Evolutionary conservation across 2,888 invertebrate genomes (phyloP).

Genomic region (Cryptosula pallasiana): DNA sequence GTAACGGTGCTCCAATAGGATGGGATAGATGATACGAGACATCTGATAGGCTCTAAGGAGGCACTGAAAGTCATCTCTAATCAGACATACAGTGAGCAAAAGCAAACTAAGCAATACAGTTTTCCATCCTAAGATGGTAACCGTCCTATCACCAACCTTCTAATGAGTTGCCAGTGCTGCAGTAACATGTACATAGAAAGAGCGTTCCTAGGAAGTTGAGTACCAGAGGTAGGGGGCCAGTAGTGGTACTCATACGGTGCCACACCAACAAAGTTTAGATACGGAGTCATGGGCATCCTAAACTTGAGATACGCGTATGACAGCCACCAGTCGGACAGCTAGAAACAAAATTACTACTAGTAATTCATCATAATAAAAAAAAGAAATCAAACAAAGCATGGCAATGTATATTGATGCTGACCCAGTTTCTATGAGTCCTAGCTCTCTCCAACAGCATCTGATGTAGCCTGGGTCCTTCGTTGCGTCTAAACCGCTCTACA

Average conservation of each 20-base stretch:
- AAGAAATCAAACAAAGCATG: no score
- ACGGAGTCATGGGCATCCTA: background rate
- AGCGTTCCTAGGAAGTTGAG: slow-evolving; percentile 46
- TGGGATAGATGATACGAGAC: no score
- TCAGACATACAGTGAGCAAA: no score
- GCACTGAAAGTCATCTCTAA: no score
- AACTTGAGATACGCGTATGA: slow-evolving; percentile 22
- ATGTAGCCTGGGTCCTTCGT: slow-evolving; percentile 57
- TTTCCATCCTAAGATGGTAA: no score
- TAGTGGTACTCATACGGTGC: slow-evolving; percentile 38
- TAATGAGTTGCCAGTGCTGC: slow-evolving; percentile 57
- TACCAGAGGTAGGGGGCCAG: slow-evolving; percentile 40
- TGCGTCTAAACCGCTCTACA: slow-evolving; percentile 57
- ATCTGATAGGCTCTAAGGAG: no score
- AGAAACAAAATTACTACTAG: no score
- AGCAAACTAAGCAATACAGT: no score
- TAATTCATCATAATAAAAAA: no score
- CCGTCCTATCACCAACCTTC: slow-evolving; percentile 50
- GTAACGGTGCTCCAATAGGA: no score
- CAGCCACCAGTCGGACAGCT: slow-evolving; percentile 24
- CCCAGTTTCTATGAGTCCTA: slow-evolving; percentile 58
- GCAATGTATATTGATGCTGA: no score
- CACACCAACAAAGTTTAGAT: background rate
- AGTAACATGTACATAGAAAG: slow-evolving; percentile 46
- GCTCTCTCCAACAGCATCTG: slow-evolving; percentile 54